Base-by-base conservation (phyloP, 2,797 vertebrate species). In the Oreonectes daqikongensis region DNA sequence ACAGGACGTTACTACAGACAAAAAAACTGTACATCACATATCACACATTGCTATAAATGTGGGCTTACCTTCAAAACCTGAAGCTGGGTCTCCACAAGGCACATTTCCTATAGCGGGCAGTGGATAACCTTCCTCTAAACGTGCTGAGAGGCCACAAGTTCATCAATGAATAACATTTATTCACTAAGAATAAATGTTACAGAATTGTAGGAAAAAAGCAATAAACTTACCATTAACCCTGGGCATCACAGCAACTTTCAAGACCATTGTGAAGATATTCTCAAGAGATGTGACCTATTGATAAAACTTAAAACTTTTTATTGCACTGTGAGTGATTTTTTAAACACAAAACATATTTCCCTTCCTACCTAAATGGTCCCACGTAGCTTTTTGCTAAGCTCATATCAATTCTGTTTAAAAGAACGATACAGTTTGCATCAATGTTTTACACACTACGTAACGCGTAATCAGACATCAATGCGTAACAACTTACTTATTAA, bases 81-180 rank as follows among this genome's bases (percentile, higher is more conserved):
- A 42, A 94, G 84, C 75, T 92, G 72, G n/a, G 90, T 82, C 74
- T 90, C 92, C 20, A 87, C 55, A 5, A 94, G 89, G 7, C 83
- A 86, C 90, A 92, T 90, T 88, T 77, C 89, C 89, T 30, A 93
- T 57, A 1, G 87, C 11, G 61, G 93, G 93, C 32, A 93, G 90
- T 26, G 92, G 93, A 70, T 87, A 92, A 69, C 93, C 93, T 72
- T 89, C 75, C 52, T 77, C 70, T 28, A 94, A 87, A 61, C 71
- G 28, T 59, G 0, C 92, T 94, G 30, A 1, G 17, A 71, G 65
- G 2, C 10, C 1, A 20, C 30, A 67, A 67, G 15, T 10, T n/a
- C 14, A 8, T 26, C 26, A 53, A 28, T 64, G 32, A 44, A 73
- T 35, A 53, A 53, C 22, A 42, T 12, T n/a, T n/a, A 2, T n/a